Percentiles rank a stretch among this genome's conserved stretches.
Evolutionary conservation across 2,888 invertebrate genomes (phyloP).

Genomic region (Hirtodrosophila confusa): DNA sequence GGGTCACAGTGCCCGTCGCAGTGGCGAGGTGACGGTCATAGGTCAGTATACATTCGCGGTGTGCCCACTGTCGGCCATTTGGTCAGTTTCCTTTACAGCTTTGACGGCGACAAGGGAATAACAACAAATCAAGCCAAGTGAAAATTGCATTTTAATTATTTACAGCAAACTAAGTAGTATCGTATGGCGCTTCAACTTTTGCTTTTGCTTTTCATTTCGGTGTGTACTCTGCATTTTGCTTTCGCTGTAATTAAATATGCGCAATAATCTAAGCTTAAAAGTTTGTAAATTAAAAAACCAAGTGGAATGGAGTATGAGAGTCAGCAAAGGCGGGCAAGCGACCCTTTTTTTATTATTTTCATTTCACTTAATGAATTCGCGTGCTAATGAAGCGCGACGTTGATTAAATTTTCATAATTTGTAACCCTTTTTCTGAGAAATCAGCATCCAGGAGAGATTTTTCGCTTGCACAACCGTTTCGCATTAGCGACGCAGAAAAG

Average conservation of each 20-base stretch:
- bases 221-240: constrained; percentile 44
- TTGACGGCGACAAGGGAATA: constrained; percentile 28
- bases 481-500: constrained; percentile 19
- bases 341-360: constrained; percentile 47
- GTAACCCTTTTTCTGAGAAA: constrained; percentile 39
- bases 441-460: constrained; percentile 1
- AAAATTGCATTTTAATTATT: constrained; percentile 79
- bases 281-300: constrained; percentile 65
- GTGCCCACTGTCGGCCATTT: constrained; percentile 32
- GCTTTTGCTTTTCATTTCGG: constrained; percentile 46
- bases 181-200: constrained; percentile 54
- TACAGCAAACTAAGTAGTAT: constrained; percentile 76
- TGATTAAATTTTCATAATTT: constrained; percentile 78
- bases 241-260: constrained; percentile 72
- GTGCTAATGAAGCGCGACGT: constrained; percentile 70
- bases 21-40: constrained; percentile 91
- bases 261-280: constrained; percentile 78
- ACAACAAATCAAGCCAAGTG: constrained; percentile 60
- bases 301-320: constrained; percentile 18
- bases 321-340: constrained; percentile 28
- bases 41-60: constrained; percentile 85
- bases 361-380: constrained; percentile 67
- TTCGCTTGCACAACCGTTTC: constrained; percentile 15
- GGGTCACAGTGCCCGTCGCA: constrained; percentile 89
- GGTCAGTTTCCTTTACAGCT: constrained; percentile 60